Conservation (phyloP, 2,797 vertebrate genomes). For the Crypturellus tataupa region DNA sequence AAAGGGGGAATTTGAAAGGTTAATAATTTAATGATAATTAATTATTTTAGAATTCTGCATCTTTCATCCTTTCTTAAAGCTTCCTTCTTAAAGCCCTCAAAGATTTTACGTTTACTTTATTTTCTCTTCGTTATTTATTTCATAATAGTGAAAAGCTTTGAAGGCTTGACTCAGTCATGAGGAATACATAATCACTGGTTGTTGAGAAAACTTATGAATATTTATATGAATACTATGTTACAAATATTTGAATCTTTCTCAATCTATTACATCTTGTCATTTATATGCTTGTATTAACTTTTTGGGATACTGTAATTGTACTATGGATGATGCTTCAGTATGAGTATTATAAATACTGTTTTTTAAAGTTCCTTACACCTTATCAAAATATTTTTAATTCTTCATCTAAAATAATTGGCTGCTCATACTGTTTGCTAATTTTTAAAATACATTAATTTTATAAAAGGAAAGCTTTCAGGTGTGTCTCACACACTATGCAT, state of each 20-base stretch:
- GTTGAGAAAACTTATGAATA: not conserved
- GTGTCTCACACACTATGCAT: not conserved
- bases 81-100: not conserved
- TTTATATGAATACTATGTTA: not conserved
- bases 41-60: not conserved
- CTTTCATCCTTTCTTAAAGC: not conserved
- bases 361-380: not conserved
- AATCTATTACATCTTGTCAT: not conserved
- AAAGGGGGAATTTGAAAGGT: not conserved
- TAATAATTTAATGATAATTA: not conserved
- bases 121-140: not conserved
- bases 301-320: not conserved
- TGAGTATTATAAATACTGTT: not conserved
- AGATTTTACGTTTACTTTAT: not conserved
- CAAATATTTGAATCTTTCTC: not conserved
- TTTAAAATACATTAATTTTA: not conserved
- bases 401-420: not conserved
- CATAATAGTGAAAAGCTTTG: not conserved
- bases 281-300: not conserved
- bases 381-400: not conserved
- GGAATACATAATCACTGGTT: not conserved
- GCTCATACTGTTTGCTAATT: not conserved
- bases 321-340: not conserved
- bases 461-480: not conserved
- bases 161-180: not conserved